These are phyloP conservation scores for Cremastinae sp. DNA, from an alignment of 2,888 invertebrate species.

Conservation along the genomic window DNA sequence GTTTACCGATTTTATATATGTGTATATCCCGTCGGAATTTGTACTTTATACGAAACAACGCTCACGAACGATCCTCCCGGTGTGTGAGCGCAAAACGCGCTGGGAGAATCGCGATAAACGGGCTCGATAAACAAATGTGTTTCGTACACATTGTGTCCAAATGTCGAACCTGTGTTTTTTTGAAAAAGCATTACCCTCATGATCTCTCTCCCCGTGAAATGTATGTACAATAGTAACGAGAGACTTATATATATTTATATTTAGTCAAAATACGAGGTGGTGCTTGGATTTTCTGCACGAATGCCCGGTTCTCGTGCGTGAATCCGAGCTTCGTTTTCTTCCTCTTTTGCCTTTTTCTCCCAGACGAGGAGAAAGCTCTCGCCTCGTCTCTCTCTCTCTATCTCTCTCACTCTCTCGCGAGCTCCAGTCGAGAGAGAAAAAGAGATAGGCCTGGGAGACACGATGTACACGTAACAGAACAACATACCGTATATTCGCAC, in stretches of 20 bases:
- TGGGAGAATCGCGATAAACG: slow-evolving; percentile 42
- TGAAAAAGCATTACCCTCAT: background rate
- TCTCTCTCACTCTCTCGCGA: slow-evolving; percentile 32
- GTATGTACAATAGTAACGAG: background rate
- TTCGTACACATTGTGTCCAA: slow-evolving; percentile 21
- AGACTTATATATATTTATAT: slow-evolving; percentile 21
- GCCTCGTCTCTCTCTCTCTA: no score
- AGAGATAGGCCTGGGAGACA: background rate
- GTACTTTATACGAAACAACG: background rate
- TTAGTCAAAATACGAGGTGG: background rate
- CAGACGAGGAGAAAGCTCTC: slow-evolving; percentile 50
- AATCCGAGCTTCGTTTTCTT: slow-evolving; percentile 28
- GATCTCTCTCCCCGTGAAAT: background rate
- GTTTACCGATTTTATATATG: slow-evolving; percentile 3
- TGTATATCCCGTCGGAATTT: background rate
- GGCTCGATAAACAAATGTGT: slow-evolving; percentile 41
- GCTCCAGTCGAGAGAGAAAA: slow-evolving; percentile 6
- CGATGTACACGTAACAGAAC: background rate
- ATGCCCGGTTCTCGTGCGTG: slow-evolving; percentile 42
- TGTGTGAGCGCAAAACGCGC: background rate
- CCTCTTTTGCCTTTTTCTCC: background rate
- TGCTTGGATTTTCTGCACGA: slow-evolving; percentile 48
- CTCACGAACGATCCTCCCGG: no score
- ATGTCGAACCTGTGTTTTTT: slow-evolving; percentile 26
- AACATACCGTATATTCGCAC: slow-evolving; percentile 1